Conservation (phyloP, 1,140 invertebrate species). For the Drosophila arawakana region DNA sequence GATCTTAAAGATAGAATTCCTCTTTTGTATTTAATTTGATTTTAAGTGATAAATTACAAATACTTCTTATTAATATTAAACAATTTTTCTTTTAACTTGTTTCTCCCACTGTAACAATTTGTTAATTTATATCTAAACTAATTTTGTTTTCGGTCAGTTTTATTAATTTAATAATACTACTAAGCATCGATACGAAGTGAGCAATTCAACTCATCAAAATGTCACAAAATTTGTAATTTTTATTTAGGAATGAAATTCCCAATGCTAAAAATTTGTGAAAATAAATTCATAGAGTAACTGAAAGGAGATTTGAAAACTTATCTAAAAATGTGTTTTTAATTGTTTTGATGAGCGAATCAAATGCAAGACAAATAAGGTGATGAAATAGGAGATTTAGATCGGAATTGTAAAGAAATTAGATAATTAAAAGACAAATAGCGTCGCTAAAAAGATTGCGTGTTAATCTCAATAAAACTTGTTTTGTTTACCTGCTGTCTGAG, state of each 20-base stretch:
- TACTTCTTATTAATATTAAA: constrained; percentile 31
- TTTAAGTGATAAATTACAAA: constrained; percentile 47
- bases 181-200: constrained; percentile 22
- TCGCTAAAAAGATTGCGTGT: neutral
- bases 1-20: constrained; percentile 62
- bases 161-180: constrained; percentile 25
- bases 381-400: neutral
- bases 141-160: constrained; percentile 43
- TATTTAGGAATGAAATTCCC: constrained; percentile 54
- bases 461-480: constrained; percentile 3
- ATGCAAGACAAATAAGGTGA: neutral
- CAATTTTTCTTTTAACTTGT: constrained; percentile 37
- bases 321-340: constrained; percentile 1
- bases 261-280: constrained; percentile 28
- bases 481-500: neutral
- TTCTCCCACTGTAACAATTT: constrained; percentile 47
- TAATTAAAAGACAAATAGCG: neutral
- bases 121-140: constrained; percentile 49
- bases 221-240: constrained; percentile 25
- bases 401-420: neutral
- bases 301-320: neutral
- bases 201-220: constrained; percentile 29
- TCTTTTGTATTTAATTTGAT: constrained; percentile 72
- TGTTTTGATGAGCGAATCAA: neutral
- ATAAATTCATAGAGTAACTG: constrained; percentile 2